These are phyloP conservation scores for Tetanocera ferruginea DNA, from an alignment of 2,888 invertebrate genomes.

Conservation along the genomic window DNA sequence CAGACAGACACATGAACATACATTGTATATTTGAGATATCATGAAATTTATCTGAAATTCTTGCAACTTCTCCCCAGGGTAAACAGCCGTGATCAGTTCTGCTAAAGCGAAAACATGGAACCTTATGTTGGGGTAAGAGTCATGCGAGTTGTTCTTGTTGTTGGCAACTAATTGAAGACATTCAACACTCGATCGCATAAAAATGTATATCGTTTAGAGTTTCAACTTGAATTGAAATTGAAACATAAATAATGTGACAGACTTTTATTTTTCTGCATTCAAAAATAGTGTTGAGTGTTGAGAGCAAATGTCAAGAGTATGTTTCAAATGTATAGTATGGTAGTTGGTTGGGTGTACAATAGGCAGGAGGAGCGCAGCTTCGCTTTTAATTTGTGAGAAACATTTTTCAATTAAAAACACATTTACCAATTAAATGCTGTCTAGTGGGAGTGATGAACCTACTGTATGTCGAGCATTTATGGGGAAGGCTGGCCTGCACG, in stretches of 20 bases:
- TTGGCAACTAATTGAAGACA: slow-evolving; percentile 31
- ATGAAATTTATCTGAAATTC: slow-evolving; percentile 17
- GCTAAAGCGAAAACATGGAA: neutral
- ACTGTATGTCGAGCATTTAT: neutral
- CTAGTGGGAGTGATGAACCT: neutral
- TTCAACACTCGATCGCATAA: slow-evolving; percentile 15
- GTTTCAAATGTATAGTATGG: slow-evolving; percentile 14
- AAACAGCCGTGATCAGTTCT: slow-evolving; percentile 49
- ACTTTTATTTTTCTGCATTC: neutral
- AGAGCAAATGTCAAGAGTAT: slow-evolving; percentile 28
- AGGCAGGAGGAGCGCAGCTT: neutral
- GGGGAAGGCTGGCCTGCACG: slow-evolving; percentile 3
- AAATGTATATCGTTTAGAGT: slow-evolving; percentile 5
- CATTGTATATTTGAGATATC: neutral
- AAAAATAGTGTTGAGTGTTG: slow-evolving; percentile 20
- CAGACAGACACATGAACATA: slow-evolving; percentile 7
- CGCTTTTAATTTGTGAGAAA: slow-evolving; percentile 27
- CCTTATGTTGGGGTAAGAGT: neutral
- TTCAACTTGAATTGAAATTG: slow-evolving; percentile 24
- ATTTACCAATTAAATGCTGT: slow-evolving; percentile 40
- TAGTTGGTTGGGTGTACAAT: neutral
- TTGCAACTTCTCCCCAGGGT: slow-evolving; percentile 46
- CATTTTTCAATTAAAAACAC: slow-evolving; percentile 43
- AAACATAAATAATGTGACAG: slow-evolving; percentile 34
- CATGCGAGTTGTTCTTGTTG: neutral